A percentile compares a stretch with the other conserved stretches of the same genome.
These are phyloP conservation scores for Diceros bicornis DNA, from an alignment of 2,797 vertebrate genomes.

Conservation along the genomic window DNA sequence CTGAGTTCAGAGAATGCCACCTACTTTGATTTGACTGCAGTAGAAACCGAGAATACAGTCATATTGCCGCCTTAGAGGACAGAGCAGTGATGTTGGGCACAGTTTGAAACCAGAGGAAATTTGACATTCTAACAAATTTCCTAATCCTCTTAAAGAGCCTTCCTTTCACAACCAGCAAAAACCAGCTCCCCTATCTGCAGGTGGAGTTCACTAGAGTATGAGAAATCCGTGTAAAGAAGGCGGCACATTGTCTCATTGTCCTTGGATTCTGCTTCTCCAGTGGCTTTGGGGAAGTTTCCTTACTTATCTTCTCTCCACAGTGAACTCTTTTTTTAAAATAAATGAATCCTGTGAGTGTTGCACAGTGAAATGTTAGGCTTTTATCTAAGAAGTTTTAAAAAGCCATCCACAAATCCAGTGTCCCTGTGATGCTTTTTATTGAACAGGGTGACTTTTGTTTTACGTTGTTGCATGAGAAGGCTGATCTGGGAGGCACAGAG, in stretches of 20 bases:
- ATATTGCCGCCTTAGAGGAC: not conserved
- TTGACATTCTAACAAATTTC: conserved; percentile 56
- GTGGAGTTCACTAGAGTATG: not conserved
- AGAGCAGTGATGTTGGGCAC: conserved; percentile 54
- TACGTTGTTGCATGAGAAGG: not conserved
- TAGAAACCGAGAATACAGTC: conserved; percentile 25
- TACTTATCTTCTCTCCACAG: conserved; percentile 25
- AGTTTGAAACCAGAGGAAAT: conserved; percentile 56
- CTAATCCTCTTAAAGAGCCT: conserved; percentile 62
- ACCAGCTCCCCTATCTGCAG: not conserved
- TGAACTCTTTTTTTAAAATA: not conserved
- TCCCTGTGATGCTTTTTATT: not conserved
- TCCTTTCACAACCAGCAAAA: conserved; percentile 48
- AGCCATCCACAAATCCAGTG: conserved; percentile 3
- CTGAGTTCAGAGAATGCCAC: conserved; percentile 38
- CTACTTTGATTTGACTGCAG: conserved; percentile 56
- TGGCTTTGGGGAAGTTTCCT: not conserved
- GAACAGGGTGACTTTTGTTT: conserved; percentile 56
- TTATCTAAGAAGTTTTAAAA: conserved; percentile 66
- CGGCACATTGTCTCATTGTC: not conserved
- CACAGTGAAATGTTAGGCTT: conserved; percentile 60
- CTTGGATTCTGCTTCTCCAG: not conserved
- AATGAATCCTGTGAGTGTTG: conserved; percentile 60
- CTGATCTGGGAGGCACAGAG: conserved; percentile 30
- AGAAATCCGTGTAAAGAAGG: not conserved